Evolutionary conservation across 2,113 vertebrate genomes (phyloP).

Genomic region (Rhinogobius similis): DNA sequence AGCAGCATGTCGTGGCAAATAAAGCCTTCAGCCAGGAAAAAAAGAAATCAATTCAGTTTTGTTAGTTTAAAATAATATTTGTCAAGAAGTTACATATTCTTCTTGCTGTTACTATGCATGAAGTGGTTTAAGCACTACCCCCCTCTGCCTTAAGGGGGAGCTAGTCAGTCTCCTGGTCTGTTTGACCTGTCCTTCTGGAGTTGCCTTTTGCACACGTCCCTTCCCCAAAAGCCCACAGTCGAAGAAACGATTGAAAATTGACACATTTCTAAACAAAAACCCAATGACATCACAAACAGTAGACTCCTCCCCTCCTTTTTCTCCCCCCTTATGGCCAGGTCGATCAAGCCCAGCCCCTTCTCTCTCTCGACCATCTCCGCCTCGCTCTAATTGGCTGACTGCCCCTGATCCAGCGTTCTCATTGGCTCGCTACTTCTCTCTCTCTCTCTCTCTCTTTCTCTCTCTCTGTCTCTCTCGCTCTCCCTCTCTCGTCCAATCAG

Average conservation of each 20-base stretch:
- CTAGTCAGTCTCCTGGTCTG: background rate
- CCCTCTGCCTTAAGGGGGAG: background rate
- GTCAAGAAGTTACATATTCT: too few species aligned
- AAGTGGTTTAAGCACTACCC: background rate
- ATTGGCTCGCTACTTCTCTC: conserved; percentile 2
- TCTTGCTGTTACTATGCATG: too few species aligned
- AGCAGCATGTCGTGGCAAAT: too few species aligned
- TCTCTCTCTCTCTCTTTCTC: conserved; percentile 7
- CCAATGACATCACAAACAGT: conserved; percentile 49
- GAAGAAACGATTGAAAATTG: conserved; percentile 44
- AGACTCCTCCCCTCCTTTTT: conserved; percentile 23
- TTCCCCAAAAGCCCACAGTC: conserved; percentile 6
- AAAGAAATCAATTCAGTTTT: too few species aligned
- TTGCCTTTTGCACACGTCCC: background rate
- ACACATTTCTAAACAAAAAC: conserved; percentile 38
- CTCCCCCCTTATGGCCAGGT: conserved; percentile 14
- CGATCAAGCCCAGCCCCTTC: conserved; percentile 38
- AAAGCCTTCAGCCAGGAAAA: too few species aligned
- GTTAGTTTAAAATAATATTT: too few species aligned
- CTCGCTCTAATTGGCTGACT: conserved; percentile 47
- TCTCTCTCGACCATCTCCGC: conserved; percentile 65
- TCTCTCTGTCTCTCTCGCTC: too few species aligned
- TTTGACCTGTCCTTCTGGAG: too few species aligned
- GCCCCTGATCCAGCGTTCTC: conserved; percentile 20
- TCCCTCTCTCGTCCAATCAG: conserved; percentile 78